These are phyloP conservation scores for Parotocinclus haroldoi DNA, from an alignment of 2,797 vertebrate genomes.

Conservation along the genomic window DNA sequence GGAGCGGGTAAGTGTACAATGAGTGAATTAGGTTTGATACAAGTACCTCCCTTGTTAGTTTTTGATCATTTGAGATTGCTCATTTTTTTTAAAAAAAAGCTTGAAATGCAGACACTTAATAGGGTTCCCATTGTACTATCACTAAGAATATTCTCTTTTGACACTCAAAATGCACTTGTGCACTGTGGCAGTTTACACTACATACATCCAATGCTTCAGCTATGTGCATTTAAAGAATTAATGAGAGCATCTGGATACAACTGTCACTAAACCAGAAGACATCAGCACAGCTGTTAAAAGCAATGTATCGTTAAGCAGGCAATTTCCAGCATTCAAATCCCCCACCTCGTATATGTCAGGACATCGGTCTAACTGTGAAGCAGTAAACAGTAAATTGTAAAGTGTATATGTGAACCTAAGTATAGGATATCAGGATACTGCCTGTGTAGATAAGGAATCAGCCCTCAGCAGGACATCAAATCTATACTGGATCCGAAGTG, in stretches of 20 bases:
- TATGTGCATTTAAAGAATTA: background rate
- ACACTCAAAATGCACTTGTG: background rate
- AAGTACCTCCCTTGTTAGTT: no score
- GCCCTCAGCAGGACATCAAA: slow-evolving; percentile 27
- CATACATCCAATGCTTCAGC: background rate
- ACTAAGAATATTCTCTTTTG: background rate
- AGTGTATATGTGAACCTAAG: background rate
- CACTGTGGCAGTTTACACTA: background rate
- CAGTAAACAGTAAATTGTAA: no score
- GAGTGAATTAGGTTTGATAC: background rate
- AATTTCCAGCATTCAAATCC: background rate
- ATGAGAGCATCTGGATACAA: slow-evolving; percentile 4
- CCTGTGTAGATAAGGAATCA: background rate
- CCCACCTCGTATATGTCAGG: background rate
- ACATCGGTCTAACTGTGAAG: no score
- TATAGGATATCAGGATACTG: background rate
- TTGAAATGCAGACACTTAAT: no score
- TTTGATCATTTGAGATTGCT: no score
- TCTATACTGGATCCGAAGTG: slow-evolving; percentile 20
- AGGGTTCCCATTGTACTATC: background rate
- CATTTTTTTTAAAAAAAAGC: no score
- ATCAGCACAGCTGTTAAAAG: background rate
- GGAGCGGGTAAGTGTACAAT: background rate
- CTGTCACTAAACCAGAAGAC: background rate
- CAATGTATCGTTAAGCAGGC: background rate